These are phyloP conservation scores for Lineus longissimus DNA, from an alignment of 1,140 invertebrate species.

Conservation along the genomic window DNA sequence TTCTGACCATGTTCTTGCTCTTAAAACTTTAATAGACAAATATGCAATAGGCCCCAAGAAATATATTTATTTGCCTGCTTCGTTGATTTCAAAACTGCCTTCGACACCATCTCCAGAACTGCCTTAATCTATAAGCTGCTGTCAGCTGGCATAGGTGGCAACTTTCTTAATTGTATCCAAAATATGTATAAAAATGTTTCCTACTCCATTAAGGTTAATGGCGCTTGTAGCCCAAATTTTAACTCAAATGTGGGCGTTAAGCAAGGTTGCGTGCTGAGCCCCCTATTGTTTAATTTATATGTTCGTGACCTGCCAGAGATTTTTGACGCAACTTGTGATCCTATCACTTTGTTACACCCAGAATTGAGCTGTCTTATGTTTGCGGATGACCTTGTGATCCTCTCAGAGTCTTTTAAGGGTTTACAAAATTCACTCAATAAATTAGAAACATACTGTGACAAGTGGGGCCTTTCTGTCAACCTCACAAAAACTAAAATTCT, in stretches of 20 bases:
- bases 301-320: neutral
- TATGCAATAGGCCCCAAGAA: neutral
- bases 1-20: constrained; percentile 2
- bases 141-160: neutral
- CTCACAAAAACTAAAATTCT: neutral
- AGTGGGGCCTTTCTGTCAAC: neutral
- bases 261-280: constrained; percentile 4
- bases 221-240: neutral
- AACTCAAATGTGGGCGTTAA: neutral
- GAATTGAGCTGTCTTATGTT: constrained; percentile 2
- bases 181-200: neutral
- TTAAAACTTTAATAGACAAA: neutral
- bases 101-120: neutral
- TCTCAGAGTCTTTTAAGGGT: neutral
- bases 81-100: constrained; percentile 2
- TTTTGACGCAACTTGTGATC: neutral
- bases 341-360: neutral
- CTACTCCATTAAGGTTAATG: neutral
- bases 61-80: neutral
- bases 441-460: neutral
- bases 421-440: neutral
- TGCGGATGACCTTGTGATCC: neutral
- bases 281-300: neutral
- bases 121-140: neutral
- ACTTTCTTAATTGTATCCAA: neutral